These are phyloP conservation scores for Xiphorhynchus elegans DNA, from an alignment of 2,113 vertebrate genomes.

Conservation along the genomic window DNA sequence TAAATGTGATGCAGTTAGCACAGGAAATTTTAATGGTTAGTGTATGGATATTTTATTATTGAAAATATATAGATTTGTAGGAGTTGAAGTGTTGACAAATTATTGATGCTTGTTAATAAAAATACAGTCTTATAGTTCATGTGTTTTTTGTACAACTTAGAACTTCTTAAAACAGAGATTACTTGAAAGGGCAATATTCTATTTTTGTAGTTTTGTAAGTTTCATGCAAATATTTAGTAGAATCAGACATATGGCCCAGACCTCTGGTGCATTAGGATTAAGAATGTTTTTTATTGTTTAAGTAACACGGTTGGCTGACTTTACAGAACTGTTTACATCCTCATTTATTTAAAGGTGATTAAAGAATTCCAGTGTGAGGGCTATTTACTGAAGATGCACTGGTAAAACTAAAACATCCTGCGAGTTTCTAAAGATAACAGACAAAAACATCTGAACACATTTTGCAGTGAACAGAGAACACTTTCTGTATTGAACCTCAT, in stretches of 20 bases:
- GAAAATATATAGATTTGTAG: neutral
- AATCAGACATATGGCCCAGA: neutral
- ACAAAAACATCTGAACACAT: neutral
- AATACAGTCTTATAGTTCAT: neutral
- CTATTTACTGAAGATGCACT: neutral
- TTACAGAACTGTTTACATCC: neutral
- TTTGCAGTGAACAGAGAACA: neutral
- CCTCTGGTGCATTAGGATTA: neutral
- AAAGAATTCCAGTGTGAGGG: neutral
- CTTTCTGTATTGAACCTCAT: neutral
- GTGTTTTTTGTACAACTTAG: neutral
- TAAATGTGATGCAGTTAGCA: neutral
- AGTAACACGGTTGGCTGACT: neutral
- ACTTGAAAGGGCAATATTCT: neutral
- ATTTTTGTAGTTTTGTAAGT: neutral
- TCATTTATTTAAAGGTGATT: neutral
- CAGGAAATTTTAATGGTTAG: neutral
- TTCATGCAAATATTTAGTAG: neutral
- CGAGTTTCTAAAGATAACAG: neutral
- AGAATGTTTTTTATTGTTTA: neutral
- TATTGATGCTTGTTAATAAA: neutral
- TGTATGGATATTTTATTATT: neutral
- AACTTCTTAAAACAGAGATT: neutral
- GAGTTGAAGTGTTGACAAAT: neutral
- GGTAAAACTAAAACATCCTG: neutral